phyloP scores from a whole-genome alignment of 2,113 vertebrate species.

The Myotis davidii region DNA sequence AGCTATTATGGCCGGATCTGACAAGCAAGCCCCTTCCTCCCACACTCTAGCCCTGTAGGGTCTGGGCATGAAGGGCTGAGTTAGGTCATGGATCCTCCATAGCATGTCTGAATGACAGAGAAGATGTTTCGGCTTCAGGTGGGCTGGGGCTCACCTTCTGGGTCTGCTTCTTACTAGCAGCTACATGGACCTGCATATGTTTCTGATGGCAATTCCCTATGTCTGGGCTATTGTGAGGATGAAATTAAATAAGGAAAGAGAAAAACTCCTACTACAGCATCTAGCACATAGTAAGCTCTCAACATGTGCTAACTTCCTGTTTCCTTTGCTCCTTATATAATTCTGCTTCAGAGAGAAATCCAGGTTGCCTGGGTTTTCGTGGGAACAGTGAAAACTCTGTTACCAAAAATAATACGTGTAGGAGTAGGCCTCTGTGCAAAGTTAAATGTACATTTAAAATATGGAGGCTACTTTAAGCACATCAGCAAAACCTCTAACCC shows the following conservation, averaged over 20 bases:
- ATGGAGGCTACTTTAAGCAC: background rate
- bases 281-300: background rate
- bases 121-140: background rate
- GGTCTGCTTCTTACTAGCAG: background rate
- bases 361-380: slow-evolving; percentile 9
- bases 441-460: slow-evolving; percentile 44
- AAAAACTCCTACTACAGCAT: background rate
- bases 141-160: background rate
- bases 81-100: background rate
- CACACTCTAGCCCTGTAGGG: rapidly evolving
- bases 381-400: slow-evolving; percentile 44
- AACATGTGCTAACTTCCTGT: background rate
- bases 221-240: background rate
- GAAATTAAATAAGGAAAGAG: background rate
- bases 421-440: slow-evolving; percentile 37
- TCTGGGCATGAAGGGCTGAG: background rate
- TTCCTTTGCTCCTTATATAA: slow-evolving; percentile 58
- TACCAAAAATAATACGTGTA: slow-evolving; percentile 37
- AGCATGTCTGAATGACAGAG: background rate
- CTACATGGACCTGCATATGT: rapidly evolving
- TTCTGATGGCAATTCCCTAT: background rate
- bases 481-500: background rate
- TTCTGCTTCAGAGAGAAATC: slow-evolving; percentile 18
- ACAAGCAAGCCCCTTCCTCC: background rate
- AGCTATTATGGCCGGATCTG: rapidly evolving